Conservation (phyloP, 2,888 invertebrate genomes). For the Maniola hyperantus region DNA sequence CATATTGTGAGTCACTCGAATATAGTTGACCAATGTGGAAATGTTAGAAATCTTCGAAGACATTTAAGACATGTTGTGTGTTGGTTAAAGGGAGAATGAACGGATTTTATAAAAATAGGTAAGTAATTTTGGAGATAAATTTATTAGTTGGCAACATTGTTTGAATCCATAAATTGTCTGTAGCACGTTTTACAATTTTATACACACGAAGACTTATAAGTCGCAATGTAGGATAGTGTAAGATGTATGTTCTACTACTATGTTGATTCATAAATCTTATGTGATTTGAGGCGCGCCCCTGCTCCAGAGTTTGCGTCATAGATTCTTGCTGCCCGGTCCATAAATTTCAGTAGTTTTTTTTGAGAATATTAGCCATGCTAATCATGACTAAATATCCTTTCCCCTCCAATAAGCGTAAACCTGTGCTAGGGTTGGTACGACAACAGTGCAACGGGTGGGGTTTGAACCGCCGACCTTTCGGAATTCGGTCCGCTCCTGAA, state of each 20-base stretch:
- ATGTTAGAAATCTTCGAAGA: background rate
- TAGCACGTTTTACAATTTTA: slow-evolving; percentile 36
- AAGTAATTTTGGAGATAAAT: background rate
- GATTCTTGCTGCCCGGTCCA: too few relatives aligned
- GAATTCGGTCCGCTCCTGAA: too few relatives aligned
- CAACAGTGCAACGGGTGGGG: too few relatives aligned
- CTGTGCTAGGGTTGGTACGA: too few relatives aligned
- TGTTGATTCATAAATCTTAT: slow-evolving; percentile 6
- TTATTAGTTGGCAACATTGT: slow-evolving; percentile 14
- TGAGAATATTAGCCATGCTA: too few relatives aligned
- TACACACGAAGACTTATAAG: slow-evolving; percentile 31
- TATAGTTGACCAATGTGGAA: background rate
- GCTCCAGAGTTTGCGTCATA: too few relatives aligned
- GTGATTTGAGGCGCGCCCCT: slow-evolving; percentile 2
- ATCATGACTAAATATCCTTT: too few relatives aligned
- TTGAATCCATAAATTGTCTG: slow-evolving; percentile 4
- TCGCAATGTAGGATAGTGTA: slow-evolving; percentile 18
- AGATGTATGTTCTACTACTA: slow-evolving; percentile 15
- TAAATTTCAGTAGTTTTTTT: too few relatives aligned
- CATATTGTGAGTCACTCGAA: background rate
- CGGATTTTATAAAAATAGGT: background rate
- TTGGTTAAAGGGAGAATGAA: slow-evolving; percentile 8
- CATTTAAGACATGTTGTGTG: background rate
- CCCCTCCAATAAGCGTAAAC: too few relatives aligned
- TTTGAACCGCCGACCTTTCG: too few relatives aligned